Evolutionary conservation across 2,888 invertebrate species (phyloP), one percentile per base, ranked within the genome.

Genomic region (Tridacna crocea): DNA sequence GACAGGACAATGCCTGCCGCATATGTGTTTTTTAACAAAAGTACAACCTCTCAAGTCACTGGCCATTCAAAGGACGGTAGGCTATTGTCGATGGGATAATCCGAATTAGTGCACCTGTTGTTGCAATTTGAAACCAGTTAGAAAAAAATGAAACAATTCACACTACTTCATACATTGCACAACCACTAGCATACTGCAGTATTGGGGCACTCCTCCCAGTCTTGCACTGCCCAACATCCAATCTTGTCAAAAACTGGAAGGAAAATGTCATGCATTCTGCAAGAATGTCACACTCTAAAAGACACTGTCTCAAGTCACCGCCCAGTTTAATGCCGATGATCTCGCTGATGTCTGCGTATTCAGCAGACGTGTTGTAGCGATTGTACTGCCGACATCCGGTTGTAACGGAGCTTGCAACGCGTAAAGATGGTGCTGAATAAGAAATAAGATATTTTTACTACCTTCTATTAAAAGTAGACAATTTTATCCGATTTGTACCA

Each of bases 281-380:
- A 17, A 46, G 47, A 13, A 24, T 22, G 22, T 51, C 51, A 70
- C 70, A 70, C 26, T 70, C 70, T 51, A 70, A 22, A 19, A 70
- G 70, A 51, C 70, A 70, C 13, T 48, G 51, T 70, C 70, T 70
- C 22, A 70, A 48, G 70, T 70, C 70, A 70, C 51, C 24, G n/a
- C 51, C 70, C 19, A 70, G 24, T 4, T 13, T 48, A 12, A 26
- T 22, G 24, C 51, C 51, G 17, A 70, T 70, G 4, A 70, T 26
- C 2, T 70, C 70, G 51, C 70, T 70, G 1, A 51, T 24, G 51
- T 51, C 17, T n/a, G 51, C 70, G 26, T 51, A 70, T 13, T 19
- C 26, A 8, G 70, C 22, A 4, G 70, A 47, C 12, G 51, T 51
- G 51, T 47, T 51, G 70, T 15, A 22, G 12, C 22, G 46, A 47